phyloP scores from a whole-genome alignment of 2,888 invertebrate species.

The Nymphalis urticae region DNA sequence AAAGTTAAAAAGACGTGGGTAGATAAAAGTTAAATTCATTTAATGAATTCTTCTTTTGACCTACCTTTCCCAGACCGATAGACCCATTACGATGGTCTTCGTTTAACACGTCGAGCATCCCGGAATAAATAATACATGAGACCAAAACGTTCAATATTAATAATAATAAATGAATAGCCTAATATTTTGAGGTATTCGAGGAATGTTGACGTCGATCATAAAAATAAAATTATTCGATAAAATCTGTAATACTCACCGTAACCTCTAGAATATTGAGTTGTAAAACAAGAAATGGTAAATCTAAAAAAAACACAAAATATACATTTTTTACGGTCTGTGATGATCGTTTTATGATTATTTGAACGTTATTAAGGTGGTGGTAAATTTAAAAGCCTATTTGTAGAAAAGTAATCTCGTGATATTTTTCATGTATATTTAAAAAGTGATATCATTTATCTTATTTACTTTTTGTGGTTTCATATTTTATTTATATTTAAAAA shows the following conservation, averaged over 20 bases:
- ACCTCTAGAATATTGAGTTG: slow-evolving; percentile 59
- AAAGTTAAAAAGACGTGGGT: too few species aligned
- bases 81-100: too few species aligned
- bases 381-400: slow-evolving; percentile 67
- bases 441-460: neutral
- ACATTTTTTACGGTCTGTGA: slow-evolving; percentile 69
- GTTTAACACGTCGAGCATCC: too few species aligned
- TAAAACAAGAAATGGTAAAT: slow-evolving; percentile 77
- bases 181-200: neutral
- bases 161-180: too few species aligned
- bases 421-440: slow-evolving; percentile 4
- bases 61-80: too few species aligned
- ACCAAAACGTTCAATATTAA: too few species aligned
- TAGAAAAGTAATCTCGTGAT: slow-evolving; percentile 11
- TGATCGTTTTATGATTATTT: slow-evolving; percentile 77
- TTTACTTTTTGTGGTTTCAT: neutral
- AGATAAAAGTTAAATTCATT: too few species aligned
- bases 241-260: slow-evolving; percentile 19
- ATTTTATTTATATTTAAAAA: too few species aligned
- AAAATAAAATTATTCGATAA: slow-evolving; percentile 19
- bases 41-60: too few species aligned
- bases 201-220: slow-evolving; percentile 6
- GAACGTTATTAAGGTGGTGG: slow-evolving; percentile 67
- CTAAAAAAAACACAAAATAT: slow-evolving; percentile 71
- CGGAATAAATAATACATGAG: too few species aligned